Conservation (phyloP, 2,888 invertebrate species). For the Drosophila trichaetosa region DNA sequence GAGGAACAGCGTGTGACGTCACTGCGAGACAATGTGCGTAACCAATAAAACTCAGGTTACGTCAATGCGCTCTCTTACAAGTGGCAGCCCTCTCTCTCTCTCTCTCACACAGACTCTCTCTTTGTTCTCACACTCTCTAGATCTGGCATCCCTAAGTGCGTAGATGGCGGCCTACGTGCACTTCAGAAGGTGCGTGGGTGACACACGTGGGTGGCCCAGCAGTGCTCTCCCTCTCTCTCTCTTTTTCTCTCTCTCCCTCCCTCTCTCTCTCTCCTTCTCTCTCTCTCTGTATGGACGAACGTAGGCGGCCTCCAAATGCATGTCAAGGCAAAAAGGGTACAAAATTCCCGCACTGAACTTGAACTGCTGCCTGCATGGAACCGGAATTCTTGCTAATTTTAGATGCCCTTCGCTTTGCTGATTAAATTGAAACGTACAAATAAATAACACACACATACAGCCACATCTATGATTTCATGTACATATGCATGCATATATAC, state of each 20-base stretch:
- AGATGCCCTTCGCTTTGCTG: conserved; percentile 55
- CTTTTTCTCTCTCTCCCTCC: neutral
- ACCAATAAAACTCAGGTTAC: conserved; percentile 47
- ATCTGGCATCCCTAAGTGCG: conserved; percentile 48
- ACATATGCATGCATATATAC: conserved; percentile 1
- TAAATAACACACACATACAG: conserved; percentile 7
- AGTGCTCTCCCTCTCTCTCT: neutral
- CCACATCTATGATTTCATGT: neutral
- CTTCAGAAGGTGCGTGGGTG: conserved; percentile 59
- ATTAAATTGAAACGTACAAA: conserved; percentile 60
- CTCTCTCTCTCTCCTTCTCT: neutral
- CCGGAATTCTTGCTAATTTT: conserved; percentile 67
- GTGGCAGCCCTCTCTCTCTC: conserved; percentile 2
- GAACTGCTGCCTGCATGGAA: conserved; percentile 55
- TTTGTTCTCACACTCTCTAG: conserved; percentile 3
- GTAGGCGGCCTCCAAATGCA: conserved; percentile 52
- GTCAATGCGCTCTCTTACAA: conserved; percentile 62
- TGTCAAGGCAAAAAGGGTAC: conserved; percentile 66
- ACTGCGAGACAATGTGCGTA: conserved; percentile 36
- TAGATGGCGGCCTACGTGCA: conserved; percentile 61
- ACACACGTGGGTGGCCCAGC: conserved; percentile 31
- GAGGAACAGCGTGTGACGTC: conserved; percentile 56
- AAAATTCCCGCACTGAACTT: conserved; percentile 60
- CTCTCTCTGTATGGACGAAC: conserved; percentile 25
- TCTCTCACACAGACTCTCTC: conserved; percentile 10